Percentiles rank a stretch among this genome's conserved stretches.
Evolutionary conservation across 2,113 vertebrate genomes (phyloP).

Genomic region (Eubucco bourcierii): DNA sequence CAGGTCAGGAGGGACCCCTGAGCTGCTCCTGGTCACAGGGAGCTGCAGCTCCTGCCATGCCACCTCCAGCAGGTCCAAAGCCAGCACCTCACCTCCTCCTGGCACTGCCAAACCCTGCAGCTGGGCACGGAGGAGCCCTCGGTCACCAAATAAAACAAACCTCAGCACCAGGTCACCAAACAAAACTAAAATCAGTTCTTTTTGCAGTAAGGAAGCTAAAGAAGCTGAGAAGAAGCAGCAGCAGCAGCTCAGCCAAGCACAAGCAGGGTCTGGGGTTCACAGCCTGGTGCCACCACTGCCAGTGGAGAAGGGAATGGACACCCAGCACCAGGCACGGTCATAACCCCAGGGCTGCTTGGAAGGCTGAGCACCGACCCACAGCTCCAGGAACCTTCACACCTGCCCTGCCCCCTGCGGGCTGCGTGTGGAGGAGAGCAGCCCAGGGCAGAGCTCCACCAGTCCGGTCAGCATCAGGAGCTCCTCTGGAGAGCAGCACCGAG

Average conservation of each 20-base stretch:
- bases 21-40: background rate
- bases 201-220: background rate
- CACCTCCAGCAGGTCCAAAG: background rate
- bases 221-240: background rate
- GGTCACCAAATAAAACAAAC: too few relatives aligned
- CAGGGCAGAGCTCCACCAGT: too few relatives aligned
- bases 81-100: rapidly evolving
- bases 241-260: background rate
- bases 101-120: rapidly evolving
- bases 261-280: background rate
- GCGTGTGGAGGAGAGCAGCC: too few relatives aligned
- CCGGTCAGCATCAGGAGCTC: background rate
- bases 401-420: too few relatives aligned
- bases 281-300: background rate
- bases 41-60: background rate
- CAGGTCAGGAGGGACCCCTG: background rate
- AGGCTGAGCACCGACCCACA: background rate
- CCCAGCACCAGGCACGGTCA: background rate
- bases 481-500: background rate
- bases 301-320: rapidly evolving
- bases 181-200: too few relatives aligned
- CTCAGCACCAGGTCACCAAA: background rate
- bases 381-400: rapidly evolving
- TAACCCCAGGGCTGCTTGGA: background rate
- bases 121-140: background rate